A percentile compares a stretch with the other conserved stretches of the same genome.
Evolutionary conservation across 2,113 vertebrate genomes (phyloP).

Genomic region (Galemys pyrenaicus): DNA sequence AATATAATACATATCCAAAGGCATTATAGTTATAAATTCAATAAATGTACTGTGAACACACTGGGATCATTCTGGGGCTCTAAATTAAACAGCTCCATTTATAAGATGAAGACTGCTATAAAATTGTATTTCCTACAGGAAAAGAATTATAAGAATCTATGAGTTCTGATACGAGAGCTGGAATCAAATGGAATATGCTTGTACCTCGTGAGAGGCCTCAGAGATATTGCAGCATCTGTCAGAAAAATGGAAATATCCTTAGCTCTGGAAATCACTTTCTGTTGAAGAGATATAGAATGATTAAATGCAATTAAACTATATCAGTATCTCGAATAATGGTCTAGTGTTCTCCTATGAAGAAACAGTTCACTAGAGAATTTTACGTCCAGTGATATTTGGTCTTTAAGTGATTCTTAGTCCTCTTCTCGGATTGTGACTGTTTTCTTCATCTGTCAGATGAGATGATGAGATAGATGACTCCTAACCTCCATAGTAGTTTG

Average conservation of each 20-base stretch:
- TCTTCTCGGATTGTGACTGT: background rate
- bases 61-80: constrained; percentile 49
- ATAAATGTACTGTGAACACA: constrained; percentile 55
- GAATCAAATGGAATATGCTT: constrained; percentile 31
- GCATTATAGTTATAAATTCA: constrained; percentile 61
- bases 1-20: constrained; percentile 60
- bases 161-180: constrained; percentile 25
- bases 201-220: background rate
- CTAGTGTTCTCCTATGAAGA: background rate
- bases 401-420: background rate
- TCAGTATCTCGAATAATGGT: background rate
- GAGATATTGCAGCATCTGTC: background rate
- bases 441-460: background rate
- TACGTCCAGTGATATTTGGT: background rate
- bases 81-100: constrained; percentile 68
- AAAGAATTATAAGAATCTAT: constrained; percentile 57
- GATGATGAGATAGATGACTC: background rate
- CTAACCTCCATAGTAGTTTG: background rate
- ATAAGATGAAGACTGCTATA: constrained; percentile 59
- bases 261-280: background rate
- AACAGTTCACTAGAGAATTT: background rate
- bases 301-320: background rate
- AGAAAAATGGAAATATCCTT: background rate
- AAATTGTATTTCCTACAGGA: constrained; percentile 68
- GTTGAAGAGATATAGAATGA: background rate